Evolutionary conservation across 2,888 invertebrate genomes (phyloP), one percentile per base, ranked within the genome.

Genomic region (Cantharis lateralis): DNA sequence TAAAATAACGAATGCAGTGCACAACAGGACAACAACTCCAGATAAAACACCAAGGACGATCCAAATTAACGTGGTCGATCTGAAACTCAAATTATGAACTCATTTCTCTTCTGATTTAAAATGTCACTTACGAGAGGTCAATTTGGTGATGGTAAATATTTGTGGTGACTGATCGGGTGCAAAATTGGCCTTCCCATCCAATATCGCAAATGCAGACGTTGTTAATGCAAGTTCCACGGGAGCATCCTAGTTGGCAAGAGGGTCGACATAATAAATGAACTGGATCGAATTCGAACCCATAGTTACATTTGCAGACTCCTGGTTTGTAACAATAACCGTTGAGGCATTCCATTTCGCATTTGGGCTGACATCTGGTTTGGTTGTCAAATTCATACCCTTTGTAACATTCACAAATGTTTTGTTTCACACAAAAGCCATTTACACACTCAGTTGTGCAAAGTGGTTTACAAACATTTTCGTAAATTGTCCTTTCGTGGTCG

Each of bases 141-240:
- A 48, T n/a, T 2, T 48, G 48, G n/a, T n/a, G 48, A 48, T n/a
- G 48, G n/a, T 48, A 48, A n/a, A 48, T n/a, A 7, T n/a, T 48
- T 13, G 5, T 48, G 2, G 48, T 48, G n/a, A n/a, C n/a, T n/a
- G 88, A 1, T 66, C 24, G 87, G 68, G 86, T 82, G 79, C 88
- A 88, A 71, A 84, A 84, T 26, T 70, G 78, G 80, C 84, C 74
- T 82, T 85, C 72, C 1, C 83, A 92, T 62, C 92, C 92, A n/a
- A 87, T 78, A 74, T 90, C 89, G 80, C 92, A 92, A 15, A 82
- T 79, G 74, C 89, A 88, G 3, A 71, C 81, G 16, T 86, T 84
- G 0, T 82, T 83, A 0, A 82, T 82, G 74, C 88, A 88, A n/a
- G 76, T 75, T 10, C 88, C 88, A 72, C 87, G 82, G 4, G 79